Percentiles rank a stretch among this genome's conserved stretches.
Evolutionary conservation across 2,113 vertebrate species (phyloP).

Genomic region (Myrmecophaga tridactyla): DNA sequence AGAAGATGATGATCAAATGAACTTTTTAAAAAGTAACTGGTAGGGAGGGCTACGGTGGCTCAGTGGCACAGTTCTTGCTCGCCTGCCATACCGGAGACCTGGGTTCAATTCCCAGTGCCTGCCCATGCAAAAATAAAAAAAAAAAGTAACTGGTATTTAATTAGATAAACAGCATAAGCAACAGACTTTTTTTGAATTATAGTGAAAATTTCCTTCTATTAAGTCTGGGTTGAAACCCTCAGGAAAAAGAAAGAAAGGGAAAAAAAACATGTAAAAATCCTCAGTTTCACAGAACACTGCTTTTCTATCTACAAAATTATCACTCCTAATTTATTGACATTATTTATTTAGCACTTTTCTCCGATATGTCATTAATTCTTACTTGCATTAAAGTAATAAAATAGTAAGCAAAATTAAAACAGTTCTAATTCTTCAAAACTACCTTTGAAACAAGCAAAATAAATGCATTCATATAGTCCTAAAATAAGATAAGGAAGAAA

Average conservation of each 20-base stretch:
- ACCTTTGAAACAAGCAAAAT: slow-evolving; percentile 15
- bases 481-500: background rate
- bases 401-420: slow-evolving; percentile 16
- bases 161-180: background rate
- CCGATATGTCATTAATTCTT: background rate
- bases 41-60: too few relatives aligned
- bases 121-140: background rate
- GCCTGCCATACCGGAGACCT: too few relatives aligned
- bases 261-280: background rate
- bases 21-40: background rate
- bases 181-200: background rate
- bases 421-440: slow-evolving; percentile 31
- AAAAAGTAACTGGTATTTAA: background rate
- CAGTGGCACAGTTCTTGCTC: too few relatives aligned
- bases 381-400: background rate
- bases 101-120: too few relatives aligned
- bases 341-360: slow-evolving; percentile 1
- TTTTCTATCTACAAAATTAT: slow-evolving; percentile 9
- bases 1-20: too few relatives aligned
- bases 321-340: background rate
- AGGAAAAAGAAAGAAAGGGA: background rate
- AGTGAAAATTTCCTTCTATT: background rate
- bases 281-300: background rate
- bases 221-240: background rate
- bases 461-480: background rate